These are phyloP conservation scores for Lottia gigantea DNA, from an alignment of 2,888 invertebrate genomes.

Conservation along the genomic window DNA sequence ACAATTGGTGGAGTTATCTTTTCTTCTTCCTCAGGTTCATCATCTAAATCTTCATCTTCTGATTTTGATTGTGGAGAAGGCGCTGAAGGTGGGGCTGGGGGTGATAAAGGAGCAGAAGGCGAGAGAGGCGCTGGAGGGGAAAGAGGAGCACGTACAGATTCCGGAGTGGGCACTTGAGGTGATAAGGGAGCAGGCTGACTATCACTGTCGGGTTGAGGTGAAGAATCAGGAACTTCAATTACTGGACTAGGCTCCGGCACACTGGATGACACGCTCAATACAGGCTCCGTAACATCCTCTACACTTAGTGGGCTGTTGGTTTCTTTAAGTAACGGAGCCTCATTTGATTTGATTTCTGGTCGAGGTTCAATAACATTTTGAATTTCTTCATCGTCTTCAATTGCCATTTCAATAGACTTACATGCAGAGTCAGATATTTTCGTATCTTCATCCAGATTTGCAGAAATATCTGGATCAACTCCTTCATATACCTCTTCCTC, in stretches of 20 bases:
- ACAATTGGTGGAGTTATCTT: not conserved
- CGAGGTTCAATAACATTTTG: conserved; percentile 21
- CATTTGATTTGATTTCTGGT: not conserved
- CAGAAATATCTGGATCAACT: conserved; percentile 24
- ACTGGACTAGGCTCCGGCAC: conserved; percentile 44
- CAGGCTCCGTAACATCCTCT: conserved; percentile 13
- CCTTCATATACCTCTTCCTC: conserved; percentile 35
- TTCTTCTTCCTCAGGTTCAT: conserved; percentile 21
- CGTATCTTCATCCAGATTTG: not conserved
- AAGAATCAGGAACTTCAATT: conserved; percentile 42
- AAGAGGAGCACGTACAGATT: conserved; percentile 17
- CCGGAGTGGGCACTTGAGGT: conserved; percentile 52
- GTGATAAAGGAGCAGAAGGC: conserved; percentile 24
- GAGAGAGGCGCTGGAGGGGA: conserved; percentile 32
- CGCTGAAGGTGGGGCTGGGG: not conserved
- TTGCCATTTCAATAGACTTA: conserved; percentile 19
- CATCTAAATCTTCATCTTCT: conserved; percentile 37
- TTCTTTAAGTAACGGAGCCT: not conserved
- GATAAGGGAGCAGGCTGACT: conserved; percentile 44
- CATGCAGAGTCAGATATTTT: conserved; percentile 2
- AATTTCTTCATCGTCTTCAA: conserved; percentile 31
- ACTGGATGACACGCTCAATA: conserved; percentile 18
- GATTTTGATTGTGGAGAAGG: conserved; percentile 22
- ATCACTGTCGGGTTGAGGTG: conserved; percentile 48
- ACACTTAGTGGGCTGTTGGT: conserved; percentile 18